Evolutionary conservation across 1,140 invertebrate species (phyloP), one percentile per base, ranked within the genome.

Genomic region (Parapsyche elsis): DNA sequence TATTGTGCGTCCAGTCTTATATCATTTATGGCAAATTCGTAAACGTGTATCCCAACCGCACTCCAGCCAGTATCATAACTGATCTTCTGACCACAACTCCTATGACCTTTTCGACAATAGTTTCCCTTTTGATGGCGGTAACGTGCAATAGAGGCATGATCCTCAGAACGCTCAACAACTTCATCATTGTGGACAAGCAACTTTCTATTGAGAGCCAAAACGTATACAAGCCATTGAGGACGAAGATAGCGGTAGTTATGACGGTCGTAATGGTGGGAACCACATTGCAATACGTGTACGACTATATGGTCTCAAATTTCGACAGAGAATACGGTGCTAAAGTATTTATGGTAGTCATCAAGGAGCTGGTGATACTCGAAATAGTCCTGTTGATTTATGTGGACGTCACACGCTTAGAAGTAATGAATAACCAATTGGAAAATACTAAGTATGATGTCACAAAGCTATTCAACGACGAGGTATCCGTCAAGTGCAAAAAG

Each of bases 91-190:
- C 45, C 26, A 19, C 80, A 26, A 81, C 81, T 2, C 82, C 82
- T 4, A 26, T 80, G 38, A 74, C 80, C 0, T 71, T 81, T 16
- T 71, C 82, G 0, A 59, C 73, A 0, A 76, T 78, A 14, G 46
- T 80, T 64, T 81, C 77, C 12, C 16, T 83, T 44, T 26, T 79
- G 14, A 80, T 83, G 53, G 78, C 82, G 14, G 78, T 77, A 0
- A 83, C 82, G 14, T 78, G 80, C 26, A 79, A 81, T 74, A 71
- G 79, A 57, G 76, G 57, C 1, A 83, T 83, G 82, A 83, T 83
- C 5, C 19, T 80, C 16, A 76, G 82, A 53, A 61, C 70, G 14
- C 46, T 83, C 7, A 83, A 83, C n/a, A 83, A 83, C 53, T 81
- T 80, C 59, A 76, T 80, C 71, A 77, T 83, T 7, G 45, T 83